A percentile compares a stretch with the other conserved stretches of the same genome.
phyloP scores from a whole-genome alignment of 2,888 invertebrate genomes.

The Stenurella melanura region DNA sequence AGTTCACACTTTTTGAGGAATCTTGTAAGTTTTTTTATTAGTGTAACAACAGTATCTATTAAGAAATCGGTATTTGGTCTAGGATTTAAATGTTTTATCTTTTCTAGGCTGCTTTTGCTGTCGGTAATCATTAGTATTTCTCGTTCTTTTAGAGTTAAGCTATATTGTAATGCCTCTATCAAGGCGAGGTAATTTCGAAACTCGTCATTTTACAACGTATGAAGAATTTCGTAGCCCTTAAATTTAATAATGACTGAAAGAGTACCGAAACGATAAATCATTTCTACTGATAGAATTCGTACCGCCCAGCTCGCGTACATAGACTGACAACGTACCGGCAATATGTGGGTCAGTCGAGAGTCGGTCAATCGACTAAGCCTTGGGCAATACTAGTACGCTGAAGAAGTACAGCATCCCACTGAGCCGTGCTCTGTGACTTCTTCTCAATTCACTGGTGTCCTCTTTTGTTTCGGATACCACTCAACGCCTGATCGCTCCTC shows the following conservation, averaged over 20 bases:
- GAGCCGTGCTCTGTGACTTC: neutral
- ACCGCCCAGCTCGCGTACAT: neutral
- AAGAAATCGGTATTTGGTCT: too few species aligned
- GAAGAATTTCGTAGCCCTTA: too few species aligned
- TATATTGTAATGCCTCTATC: too few species aligned
- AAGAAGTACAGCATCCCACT: neutral
- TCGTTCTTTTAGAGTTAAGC: too few species aligned
- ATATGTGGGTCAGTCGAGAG: conserved; percentile 48
- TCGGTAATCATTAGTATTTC: too few species aligned
- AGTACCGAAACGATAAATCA: neutral
- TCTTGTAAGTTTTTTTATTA: too few species aligned
- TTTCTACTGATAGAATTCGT: neutral
- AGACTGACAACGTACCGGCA: neutral
- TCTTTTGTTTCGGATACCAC: conserved; percentile 2
- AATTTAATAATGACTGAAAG: neutral
- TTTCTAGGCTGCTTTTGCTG: too few species aligned
- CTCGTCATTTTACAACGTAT: too few species aligned
- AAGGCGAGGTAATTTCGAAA: too few species aligned
- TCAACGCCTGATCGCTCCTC: neutral
- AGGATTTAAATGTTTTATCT: too few species aligned
- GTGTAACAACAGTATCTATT: too few species aligned
- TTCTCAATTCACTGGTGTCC: conserved; percentile 3
- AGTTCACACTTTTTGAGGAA: too few species aligned
- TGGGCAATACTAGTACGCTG: conserved; percentile 16
- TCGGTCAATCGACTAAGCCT: conserved; percentile 44